Conservation (phyloP, 2,888 invertebrate genomes). For the Onchidella celtica region DNA sequence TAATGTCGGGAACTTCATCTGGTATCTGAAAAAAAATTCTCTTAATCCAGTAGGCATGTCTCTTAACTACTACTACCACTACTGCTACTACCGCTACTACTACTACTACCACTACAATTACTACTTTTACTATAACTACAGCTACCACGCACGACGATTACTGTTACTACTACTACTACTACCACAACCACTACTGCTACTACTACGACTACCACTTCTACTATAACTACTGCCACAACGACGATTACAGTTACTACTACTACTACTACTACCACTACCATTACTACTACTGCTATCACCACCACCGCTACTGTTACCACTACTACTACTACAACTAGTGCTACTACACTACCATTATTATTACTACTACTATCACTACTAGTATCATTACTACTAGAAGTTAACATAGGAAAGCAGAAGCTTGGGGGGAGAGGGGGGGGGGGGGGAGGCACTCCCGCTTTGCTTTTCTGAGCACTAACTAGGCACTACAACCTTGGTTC, state of each 20-base stretch:
- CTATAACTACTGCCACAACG: neutral
- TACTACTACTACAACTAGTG: no score
- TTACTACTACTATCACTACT: neutral
- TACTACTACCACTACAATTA: no score
- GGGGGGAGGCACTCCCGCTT: no score
- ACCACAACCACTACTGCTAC: no score
- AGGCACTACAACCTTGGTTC: no score
- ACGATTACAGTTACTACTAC: neutral
- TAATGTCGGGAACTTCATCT: no score
- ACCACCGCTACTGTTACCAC: neutral
- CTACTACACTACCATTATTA: neutral
- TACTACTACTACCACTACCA: neutral
- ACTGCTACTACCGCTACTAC: constrained; percentile 13
- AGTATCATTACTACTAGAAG: no score
- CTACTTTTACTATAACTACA: no score
- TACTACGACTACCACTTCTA: no score
- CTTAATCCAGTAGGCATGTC: neutral
- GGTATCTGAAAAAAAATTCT: neutral
- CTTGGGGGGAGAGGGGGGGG: no score
- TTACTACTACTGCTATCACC: neutral
- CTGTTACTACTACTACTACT: neutral
- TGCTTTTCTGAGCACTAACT: no score
- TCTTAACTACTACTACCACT: constrained; percentile 2
- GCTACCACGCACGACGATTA: neutral
- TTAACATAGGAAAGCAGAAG: no score